These are phyloP conservation scores for Glaucidium brasilianum DNA, from an alignment of 2,113 vertebrate genomes.

Conservation along the genomic window DNA sequence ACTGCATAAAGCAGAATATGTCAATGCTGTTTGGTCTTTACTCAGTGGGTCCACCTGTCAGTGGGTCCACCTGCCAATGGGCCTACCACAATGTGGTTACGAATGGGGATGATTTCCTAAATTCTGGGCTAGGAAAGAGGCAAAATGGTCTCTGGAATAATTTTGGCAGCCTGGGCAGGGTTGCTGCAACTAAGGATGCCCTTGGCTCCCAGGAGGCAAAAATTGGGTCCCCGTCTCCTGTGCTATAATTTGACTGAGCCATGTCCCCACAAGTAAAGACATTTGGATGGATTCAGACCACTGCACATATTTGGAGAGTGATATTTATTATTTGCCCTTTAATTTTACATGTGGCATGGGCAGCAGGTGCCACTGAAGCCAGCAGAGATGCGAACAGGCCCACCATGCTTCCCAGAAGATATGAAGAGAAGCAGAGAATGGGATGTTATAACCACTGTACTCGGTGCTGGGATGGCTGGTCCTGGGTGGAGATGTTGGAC, in stretches of 20 bases:
- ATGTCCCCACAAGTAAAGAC: not conserved
- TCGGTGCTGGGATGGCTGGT: rapidly evolving
- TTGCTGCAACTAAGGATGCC: not conserved
- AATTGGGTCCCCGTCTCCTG: rapidly evolving
- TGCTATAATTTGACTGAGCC: not conserved
- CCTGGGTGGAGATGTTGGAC: not conserved
- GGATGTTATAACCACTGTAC: too few relatives aligned
- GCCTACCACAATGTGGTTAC: not conserved
- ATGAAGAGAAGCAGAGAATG: not conserved
- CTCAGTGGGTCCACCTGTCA: too few relatives aligned
- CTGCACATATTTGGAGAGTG: not conserved
- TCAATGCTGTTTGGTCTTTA: not conserved
- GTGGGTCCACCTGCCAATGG: not conserved
- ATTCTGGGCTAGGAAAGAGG: not conserved
- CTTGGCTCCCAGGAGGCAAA: not conserved
- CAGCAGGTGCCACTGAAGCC: not conserved
- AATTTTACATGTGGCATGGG: not conserved
- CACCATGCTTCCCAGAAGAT: not conserved
- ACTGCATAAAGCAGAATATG: not conserved
- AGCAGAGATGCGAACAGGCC: not conserved
- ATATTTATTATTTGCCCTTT: not conserved
- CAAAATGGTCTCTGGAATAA: not conserved
- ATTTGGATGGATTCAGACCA: not conserved
- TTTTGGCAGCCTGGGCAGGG: not conserved
- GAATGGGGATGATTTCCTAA: not conserved